Base-by-base conservation (phyloP, 2,113 vertebrate genomes). In the Peromyscus leucopus region DNA sequence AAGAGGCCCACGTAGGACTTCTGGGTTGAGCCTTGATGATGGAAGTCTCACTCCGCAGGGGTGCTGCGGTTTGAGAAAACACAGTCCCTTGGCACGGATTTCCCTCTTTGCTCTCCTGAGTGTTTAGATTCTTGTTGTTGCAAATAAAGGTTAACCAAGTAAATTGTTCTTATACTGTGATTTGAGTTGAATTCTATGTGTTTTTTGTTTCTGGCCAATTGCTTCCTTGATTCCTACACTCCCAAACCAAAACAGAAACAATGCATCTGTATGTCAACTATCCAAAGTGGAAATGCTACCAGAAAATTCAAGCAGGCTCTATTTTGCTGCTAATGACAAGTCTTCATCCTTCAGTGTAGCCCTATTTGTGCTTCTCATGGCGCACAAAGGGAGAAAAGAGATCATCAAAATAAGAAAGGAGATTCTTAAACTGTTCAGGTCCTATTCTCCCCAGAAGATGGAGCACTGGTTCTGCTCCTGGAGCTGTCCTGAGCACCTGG, bases 161-260 rank as follows among this genome's bases (percentile, higher is more conserved):
- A 83, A 79, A 71, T 92, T 83, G 57, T 92, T 84, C 39, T 15
- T 84, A 3, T 79, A 31, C 89, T 95, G 28, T 86, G n/a, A 91
- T 75, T 89, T 39, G 61, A 59, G 33, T 61, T 95, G 57, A 94
- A 75, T 80, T 87, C 55, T 51, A 1, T 46, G 0, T 71, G 48
- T 7, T 90, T 78, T 39, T 91, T 91, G 91, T 72, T 94, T 92
- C 87, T 95, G 57, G 36, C 31, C 71, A 93, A 92, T 97, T 95
- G 78, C 63, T 83, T 93, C 96, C 90, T 90, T 91, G 63, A 92
- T 75, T 65, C 33, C n/a, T 65, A 0, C 0, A 39, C n/a, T 24
- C 8, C 65, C 75, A 88, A 96, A 72, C 86, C 63, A 80, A 75
- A 96, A 93, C 59, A 46, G 75, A 65, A 96, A 72, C 13, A 24